A percentile compares a stretch with the other conserved stretches of the same genome.
Conservation (phyloP, 2,113 vertebrate genomes). For the Axis porcinus region DNA sequence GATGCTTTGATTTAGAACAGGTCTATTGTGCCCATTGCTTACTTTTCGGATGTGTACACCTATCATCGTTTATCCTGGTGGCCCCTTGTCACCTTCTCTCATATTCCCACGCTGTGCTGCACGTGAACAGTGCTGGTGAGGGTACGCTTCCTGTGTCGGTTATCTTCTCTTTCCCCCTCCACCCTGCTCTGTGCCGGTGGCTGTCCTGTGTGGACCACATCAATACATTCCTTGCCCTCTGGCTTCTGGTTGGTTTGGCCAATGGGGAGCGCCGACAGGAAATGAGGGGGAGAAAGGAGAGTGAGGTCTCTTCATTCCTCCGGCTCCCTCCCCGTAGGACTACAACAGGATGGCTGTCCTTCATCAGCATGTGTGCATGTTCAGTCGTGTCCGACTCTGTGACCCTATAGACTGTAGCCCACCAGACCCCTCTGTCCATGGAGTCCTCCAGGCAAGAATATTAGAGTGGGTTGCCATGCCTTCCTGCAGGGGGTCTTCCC, state of each 20-base stretch:
- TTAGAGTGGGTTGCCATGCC: background rate
- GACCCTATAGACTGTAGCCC: background rate
- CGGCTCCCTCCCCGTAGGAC: background rate
- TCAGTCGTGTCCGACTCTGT: rapidly evolving
- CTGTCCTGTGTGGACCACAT: background rate
- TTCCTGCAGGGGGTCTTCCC: background rate
- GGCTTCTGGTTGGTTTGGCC: background rate
- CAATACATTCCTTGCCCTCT: background rate
- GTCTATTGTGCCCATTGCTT: background rate
- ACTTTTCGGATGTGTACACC: background rate
- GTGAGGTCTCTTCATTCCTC: background rate
- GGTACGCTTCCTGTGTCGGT: too few relatives aligned
- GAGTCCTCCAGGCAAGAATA: background rate
- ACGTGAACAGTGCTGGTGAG: background rate
- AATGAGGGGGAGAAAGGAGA: background rate
- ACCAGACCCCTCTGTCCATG: background rate
- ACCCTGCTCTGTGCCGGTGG: rapidly evolving
- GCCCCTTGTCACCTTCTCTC: too few relatives aligned
- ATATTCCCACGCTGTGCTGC: background rate
- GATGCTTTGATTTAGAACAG: background rate
- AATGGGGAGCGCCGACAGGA: background rate
- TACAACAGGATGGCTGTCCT: background rate
- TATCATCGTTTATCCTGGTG: background rate
- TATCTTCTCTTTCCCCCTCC: background rate
- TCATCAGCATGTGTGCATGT: rapidly evolving